phyloP scores from a whole-genome alignment of 2,113 vertebrate species.

The Calyptommatus sinebrachiatus region DNA sequence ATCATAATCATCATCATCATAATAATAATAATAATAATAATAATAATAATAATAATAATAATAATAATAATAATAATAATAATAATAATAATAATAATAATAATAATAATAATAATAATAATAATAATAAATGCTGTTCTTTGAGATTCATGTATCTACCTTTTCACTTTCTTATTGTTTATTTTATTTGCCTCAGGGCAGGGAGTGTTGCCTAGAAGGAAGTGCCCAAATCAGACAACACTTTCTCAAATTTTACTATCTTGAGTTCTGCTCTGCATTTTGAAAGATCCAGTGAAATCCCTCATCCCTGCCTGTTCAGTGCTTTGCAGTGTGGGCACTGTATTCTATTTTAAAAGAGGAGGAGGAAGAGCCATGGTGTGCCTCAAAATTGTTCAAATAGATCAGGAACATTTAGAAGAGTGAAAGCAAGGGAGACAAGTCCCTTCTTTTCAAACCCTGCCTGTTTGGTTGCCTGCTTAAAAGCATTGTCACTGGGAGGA shows the following conservation, averaged over 20 bases:
- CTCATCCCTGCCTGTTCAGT: conserved; percentile 1
- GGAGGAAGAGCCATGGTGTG: background rate
- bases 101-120: too few relatives aligned
- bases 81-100: too few relatives aligned
- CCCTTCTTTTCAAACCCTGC: background rate
- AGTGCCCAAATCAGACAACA: background rate
- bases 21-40: too few relatives aligned
- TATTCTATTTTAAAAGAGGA: background rate
- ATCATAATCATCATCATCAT: too few relatives aligned
- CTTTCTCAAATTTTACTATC: conserved; percentile 16
- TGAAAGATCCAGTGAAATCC: conserved; percentile 18
- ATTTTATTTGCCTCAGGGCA: background rate
- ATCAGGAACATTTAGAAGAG: conserved; percentile 4
- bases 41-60: too few relatives aligned
- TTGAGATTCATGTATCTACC: too few relatives aligned
- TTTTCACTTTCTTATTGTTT: too few relatives aligned
- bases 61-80: too few relatives aligned
- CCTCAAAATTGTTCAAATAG: conserved; percentile 1
- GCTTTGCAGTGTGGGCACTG: conserved; percentile 1
- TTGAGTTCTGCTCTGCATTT: conserved; percentile 5
- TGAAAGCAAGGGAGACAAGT: background rate
- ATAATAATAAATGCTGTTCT: too few relatives aligned
- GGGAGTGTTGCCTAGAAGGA: background rate
- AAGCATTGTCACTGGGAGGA: background rate
- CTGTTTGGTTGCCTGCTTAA: background rate